A percentile compares a stretch with the other conserved stretches of the same genome.
phyloP scores from a whole-genome alignment of 2,888 invertebrate species.

The Drosophila multiciliata region DNA sequence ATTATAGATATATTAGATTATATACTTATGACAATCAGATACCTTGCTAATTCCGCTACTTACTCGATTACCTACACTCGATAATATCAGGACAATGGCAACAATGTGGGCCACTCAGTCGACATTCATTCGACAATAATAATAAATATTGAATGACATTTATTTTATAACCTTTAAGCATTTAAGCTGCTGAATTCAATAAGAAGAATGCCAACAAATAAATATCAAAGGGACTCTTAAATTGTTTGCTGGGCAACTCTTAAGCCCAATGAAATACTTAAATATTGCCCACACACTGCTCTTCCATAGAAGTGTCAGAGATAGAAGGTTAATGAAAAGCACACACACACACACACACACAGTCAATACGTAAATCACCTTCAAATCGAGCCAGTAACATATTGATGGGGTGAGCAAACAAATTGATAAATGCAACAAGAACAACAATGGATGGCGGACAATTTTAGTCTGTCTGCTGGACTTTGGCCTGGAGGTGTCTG shows the following conservation, averaged over 20 bases:
- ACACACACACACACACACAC: slow-evolving; percentile 19
- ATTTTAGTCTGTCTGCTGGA: background rate
- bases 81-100: background rate
- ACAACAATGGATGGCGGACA: slow-evolving; percentile 19
- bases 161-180: background rate
- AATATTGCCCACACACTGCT: slow-evolving; percentile 6
- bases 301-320: background rate
- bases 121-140: background rate
- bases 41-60: background rate
- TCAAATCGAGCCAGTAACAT: slow-evolving; percentile 42
- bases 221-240: background rate
- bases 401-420: slow-evolving; percentile 72
- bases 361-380: slow-evolving; percentile 4
- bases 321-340: slow-evolving; percentile 42
- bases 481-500: no score
- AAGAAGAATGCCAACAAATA: background rate
- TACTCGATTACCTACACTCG: background rate
- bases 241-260: background rate
- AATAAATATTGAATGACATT: background rate
- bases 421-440: slow-evolving; percentile 68
- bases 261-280: background rate
- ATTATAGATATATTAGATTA: background rate
- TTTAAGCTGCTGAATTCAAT: background rate
- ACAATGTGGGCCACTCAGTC: background rate
- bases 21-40: background rate